phyloP scores from a whole-genome alignment of 1,140 invertebrate species.

The Anastrepha obliqua region DNA sequence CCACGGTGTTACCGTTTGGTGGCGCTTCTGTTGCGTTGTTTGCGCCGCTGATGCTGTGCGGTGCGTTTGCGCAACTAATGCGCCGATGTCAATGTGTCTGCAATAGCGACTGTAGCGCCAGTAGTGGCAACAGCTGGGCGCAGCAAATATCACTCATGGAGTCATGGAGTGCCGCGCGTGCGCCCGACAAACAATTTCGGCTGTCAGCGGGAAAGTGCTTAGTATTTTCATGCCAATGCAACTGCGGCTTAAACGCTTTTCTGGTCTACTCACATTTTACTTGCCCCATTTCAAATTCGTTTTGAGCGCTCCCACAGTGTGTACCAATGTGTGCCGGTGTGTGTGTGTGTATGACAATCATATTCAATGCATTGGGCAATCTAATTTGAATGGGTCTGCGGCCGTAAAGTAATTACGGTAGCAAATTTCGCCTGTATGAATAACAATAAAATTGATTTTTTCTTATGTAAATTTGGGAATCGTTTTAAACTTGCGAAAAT shows the following conservation, averaged over 20 bases:
- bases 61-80: constrained; percentile 27
- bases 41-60: constrained; percentile 5
- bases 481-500: neutral
- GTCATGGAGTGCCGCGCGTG: neutral
- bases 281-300: neutral
- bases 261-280: neutral
- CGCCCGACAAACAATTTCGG: neutral
- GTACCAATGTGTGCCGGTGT: neutral
- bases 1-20: neutral
- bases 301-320: neutral
- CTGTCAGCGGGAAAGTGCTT: neutral
- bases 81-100: constrained; percentile 25
- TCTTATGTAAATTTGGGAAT: neutral
- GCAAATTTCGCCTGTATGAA: neutral
- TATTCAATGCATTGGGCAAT: constrained; percentile 24
- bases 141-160: neutral
- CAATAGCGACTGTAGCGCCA: neutral
- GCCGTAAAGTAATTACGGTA: neutral
- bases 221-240: neutral
- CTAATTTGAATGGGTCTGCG: neutral
- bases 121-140: neutral
- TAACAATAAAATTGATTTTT: constrained; percentile 17
- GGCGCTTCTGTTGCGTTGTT: neutral
- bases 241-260: constrained; percentile 5
- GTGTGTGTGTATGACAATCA: neutral